Evolutionary conservation across 1,140 invertebrate species (phyloP).

Genomic region (Drosophila grimshawi): DNA sequence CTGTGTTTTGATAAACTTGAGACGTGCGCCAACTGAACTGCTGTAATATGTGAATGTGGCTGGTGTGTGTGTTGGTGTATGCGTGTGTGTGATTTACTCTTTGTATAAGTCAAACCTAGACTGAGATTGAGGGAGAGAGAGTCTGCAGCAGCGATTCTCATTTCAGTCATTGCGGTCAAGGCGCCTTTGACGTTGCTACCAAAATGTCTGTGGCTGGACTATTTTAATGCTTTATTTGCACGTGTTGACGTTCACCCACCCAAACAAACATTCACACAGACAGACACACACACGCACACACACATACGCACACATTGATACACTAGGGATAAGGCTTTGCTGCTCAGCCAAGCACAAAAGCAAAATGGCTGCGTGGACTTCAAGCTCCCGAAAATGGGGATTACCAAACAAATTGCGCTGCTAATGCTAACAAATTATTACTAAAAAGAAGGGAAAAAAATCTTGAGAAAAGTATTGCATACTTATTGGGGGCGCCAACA

Average conservation of each 20-base stretch:
- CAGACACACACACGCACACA: constrained; percentile 26
- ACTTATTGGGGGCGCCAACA: constrained; percentile 28
- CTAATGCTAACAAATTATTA: constrained; percentile 53
- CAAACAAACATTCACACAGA: constrained; percentile 35
- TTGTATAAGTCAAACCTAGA: constrained; percentile 73
- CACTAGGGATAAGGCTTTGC: constrained; percentile 60
- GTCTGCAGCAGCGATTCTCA: constrained; percentile 46
- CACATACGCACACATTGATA: constrained; percentile 26
- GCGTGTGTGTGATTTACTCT: constrained; percentile 49
- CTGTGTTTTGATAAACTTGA: constrained; percentile 78
- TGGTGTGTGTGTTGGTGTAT: constrained; percentile 33
- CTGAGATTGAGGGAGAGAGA: constrained; percentile 56
- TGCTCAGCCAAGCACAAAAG: constrained; percentile 51
- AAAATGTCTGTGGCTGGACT: constrained; percentile 41
- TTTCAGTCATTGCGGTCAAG: constrained; percentile 79
- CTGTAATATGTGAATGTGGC: constrained; percentile 31
- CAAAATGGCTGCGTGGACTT: constrained; percentile 50
- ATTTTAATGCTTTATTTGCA: constrained; percentile 80
- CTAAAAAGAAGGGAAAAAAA: constrained; percentile 12
- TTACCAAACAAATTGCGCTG: constrained; percentile 77
- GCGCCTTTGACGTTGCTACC: constrained; percentile 50
- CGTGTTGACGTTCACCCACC: constrained; percentile 66
- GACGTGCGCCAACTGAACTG: constrained; percentile 63
- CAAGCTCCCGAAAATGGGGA: constrained; percentile 43
- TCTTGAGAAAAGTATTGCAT: constrained; percentile 34